Evolutionary conservation across 1,140 invertebrate species (phyloP).

Genomic region (Drosophila athabasca): DNA sequence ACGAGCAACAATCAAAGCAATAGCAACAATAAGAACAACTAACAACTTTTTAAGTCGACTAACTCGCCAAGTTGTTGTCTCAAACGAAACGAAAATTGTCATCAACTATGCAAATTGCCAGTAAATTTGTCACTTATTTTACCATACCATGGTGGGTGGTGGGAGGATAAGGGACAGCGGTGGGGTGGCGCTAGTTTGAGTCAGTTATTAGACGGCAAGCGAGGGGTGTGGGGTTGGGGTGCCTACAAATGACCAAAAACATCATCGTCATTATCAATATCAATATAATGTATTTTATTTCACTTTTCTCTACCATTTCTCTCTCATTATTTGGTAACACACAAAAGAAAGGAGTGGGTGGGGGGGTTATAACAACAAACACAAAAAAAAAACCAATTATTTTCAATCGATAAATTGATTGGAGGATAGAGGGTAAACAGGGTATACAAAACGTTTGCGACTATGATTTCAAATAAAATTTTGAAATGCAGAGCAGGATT

Average conservation of each 20-base stretch:
- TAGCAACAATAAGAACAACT: constrained; percentile 17
- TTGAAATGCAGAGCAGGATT: too few relatives aligned
- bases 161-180: background rate
- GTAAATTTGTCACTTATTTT: constrained; percentile 68
- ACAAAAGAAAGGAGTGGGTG: background rate
- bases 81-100: constrained; percentile 51
- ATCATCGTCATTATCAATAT: constrained; percentile 53
- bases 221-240: background rate
- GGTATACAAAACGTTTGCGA: too few relatives aligned
- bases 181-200: background rate
- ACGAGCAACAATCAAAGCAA: constrained; percentile 14
- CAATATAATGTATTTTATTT: constrained; percentile 43
- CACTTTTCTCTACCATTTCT: constrained; percentile 10
- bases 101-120: constrained; percentile 76
- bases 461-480: too few relatives aligned
- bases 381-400: constrained; percentile 24
- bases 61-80: constrained; percentile 52
- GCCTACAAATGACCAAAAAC: constrained; percentile 43
- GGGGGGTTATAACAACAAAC: background rate
- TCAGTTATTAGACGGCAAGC: constrained; percentile 33
- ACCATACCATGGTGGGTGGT: background rate
- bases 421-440: background rate
- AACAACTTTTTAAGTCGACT: constrained; percentile 57
- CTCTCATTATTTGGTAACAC: constrained; percentile 38
- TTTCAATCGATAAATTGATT: constrained; percentile 72